Conservation (phyloP, 2,888 invertebrate species). For the Drosophila helvetica region DNA sequence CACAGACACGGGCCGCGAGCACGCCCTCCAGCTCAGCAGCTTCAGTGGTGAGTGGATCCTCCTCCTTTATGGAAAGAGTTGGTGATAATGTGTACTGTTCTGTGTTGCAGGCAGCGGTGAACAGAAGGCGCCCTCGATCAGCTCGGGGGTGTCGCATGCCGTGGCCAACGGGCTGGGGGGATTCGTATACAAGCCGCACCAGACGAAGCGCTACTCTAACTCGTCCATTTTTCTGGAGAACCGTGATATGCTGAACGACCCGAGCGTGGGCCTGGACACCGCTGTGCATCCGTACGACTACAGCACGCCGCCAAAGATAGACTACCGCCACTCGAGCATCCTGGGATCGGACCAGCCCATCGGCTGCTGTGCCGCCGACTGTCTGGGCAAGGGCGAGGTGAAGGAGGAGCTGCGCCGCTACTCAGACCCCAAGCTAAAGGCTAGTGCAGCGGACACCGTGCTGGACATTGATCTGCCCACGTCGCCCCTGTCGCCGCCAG, state of each 20-base stretch:
- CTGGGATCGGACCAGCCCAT: slow-evolving; percentile 69
- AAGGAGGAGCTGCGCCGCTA: slow-evolving; percentile 81
- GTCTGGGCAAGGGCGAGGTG: slow-evolving; percentile 63
- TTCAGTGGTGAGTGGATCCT: slow-evolving; percentile 73
- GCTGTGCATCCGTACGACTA: slow-evolving; percentile 68
- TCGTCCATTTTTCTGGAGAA: slow-evolving; percentile 84
- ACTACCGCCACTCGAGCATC: slow-evolving; percentile 82
- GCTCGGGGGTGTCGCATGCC: slow-evolving; percentile 81
- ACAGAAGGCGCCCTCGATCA: slow-evolving; percentile 81
- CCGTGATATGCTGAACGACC: slow-evolving; percentile 84
- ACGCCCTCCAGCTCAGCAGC: slow-evolving; percentile 80
- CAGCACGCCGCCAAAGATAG: slow-evolving; percentile 81
- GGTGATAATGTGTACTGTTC: neutral
- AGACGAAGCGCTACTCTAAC: slow-evolving; percentile 82
- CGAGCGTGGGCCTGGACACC: slow-evolving; percentile 66
- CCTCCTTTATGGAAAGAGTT: neutral
- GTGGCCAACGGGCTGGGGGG: slow-evolving; percentile 81
- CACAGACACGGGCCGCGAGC: slow-evolving; percentile 79
- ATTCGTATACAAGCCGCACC: slow-evolving; percentile 79
- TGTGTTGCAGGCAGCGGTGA: slow-evolving; percentile 76
- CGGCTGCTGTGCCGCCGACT: slow-evolving; percentile 68
- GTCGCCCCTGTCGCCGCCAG: slow-evolving; percentile 75
- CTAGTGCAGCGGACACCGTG: slow-evolving; percentile 73
- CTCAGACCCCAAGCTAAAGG: slow-evolving; percentile 83
- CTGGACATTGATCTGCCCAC: slow-evolving; percentile 79